phyloP scores from a whole-genome alignment of 2,888 invertebrate genomes.

The Phortica magna region DNA sequence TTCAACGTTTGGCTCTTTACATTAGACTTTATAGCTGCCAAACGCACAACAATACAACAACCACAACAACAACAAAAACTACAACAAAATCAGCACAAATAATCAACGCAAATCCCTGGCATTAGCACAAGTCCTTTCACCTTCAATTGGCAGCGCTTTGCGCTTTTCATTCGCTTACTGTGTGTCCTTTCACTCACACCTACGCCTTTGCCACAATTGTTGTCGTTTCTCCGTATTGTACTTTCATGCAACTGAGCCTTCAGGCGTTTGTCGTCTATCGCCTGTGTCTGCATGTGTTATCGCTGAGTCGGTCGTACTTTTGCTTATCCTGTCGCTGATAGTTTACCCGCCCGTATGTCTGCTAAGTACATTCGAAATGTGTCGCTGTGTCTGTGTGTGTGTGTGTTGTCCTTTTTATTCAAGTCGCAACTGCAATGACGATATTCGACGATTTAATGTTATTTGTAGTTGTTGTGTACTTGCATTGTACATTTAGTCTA shows the following conservation, averaged over 20 bases:
- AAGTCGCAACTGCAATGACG: conserved; percentile 46
- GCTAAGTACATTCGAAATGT: conserved; percentile 3
- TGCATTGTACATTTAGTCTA: conserved; percentile 56
- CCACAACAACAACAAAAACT: background rate
- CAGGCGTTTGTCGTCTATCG: background rate
- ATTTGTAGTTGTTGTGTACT: conserved; percentile 57
- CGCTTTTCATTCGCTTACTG: conserved; percentile 1
- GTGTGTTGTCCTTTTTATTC: conserved; percentile 13
- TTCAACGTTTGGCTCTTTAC: background rate
- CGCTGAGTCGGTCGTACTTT: background rate
- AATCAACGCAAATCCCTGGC: conserved; percentile 70
- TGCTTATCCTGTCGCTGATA: conserved; percentile 26
- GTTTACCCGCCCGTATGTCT: conserved; percentile 13
- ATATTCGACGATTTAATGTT: conserved; percentile 68
- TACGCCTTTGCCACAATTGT: background rate
- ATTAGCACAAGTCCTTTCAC: conserved; percentile 58
- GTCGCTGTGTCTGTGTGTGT: conserved; percentile 1
- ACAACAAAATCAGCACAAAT: conserved; percentile 48
- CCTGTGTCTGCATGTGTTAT: background rate
- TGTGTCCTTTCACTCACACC: background rate
- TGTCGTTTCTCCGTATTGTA: background rate
- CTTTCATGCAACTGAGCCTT: background rate
- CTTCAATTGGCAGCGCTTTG: conserved; percentile 27
- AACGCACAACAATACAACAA: background rate
- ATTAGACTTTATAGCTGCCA: background rate